phyloP scores from a whole-genome alignment of 2,888 invertebrate species.

The Leucania comma region DNA sequence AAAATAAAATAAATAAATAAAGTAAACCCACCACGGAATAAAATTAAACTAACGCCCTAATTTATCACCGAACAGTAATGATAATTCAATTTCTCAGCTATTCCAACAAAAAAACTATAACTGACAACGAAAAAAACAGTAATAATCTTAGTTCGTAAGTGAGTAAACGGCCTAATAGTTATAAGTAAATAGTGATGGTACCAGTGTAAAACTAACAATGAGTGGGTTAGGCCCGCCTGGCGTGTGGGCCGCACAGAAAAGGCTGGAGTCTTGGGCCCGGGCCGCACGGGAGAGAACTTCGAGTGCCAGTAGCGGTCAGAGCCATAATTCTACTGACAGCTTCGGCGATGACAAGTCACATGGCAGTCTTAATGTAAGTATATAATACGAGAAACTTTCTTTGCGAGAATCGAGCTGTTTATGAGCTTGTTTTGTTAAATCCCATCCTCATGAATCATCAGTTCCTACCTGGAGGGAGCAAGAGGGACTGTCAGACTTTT shows the following conservation, averaged over 20 bases:
- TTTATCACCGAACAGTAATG: background rate
- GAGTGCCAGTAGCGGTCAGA: slow-evolving; percentile 90
- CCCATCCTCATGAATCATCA: background rate
- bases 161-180: slow-evolving; percentile 32
- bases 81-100: slow-evolving; percentile 11
- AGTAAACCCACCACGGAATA: no score
- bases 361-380: slow-evolving; percentile 85
- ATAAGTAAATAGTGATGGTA: slow-evolving; percentile 67
- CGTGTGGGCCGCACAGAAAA: slow-evolving; percentile 94
- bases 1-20: no score
- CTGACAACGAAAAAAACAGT: slow-evolving; percentile 57
- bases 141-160: slow-evolving; percentile 40
- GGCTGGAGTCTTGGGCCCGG: slow-evolving; percentile 94
- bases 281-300: slow-evolving; percentile 93
- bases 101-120: slow-evolving; percentile 23
- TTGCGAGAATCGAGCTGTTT: no score
- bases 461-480: background rate
- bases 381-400: background rate
- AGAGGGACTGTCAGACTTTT: background rate
- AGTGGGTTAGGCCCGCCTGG: slow-evolving; percentile 94
- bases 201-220: slow-evolving; percentile 79
- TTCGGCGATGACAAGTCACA: slow-evolving; percentile 88
- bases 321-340: slow-evolving; percentile 89
- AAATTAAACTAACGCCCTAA: no score
- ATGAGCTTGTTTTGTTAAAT: no score